phyloP scores from a whole-genome alignment of 2,113 vertebrate genomes.

The Stomatorhinus ivindoensis region DNA sequence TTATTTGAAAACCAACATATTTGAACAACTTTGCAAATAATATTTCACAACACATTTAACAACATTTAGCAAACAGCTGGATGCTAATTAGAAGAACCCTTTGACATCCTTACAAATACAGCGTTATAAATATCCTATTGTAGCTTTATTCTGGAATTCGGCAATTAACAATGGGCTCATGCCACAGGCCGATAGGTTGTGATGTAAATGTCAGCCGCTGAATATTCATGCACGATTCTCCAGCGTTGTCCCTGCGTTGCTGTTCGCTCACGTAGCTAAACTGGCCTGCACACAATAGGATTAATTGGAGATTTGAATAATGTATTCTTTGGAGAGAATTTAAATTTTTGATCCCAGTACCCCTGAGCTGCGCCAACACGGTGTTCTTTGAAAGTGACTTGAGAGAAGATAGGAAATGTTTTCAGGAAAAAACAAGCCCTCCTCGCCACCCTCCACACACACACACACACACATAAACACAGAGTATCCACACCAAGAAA shows the following conservation, averaged over 20 bases:
- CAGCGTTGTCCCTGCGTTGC: conserved; percentile 15
- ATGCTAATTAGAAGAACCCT: conserved; percentile 13
- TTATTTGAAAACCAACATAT: neutral
- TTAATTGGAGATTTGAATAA: conserved; percentile 46
- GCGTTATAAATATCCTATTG: neutral
- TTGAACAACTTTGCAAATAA: neutral
- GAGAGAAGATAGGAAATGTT: neutral
- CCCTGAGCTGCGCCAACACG: neutral
- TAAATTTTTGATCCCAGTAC: conserved; percentile 22
- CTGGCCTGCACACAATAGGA: conserved; percentile 34
- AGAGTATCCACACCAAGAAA: neutral
- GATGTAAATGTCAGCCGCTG: conserved; percentile 56
- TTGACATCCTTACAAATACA: neutral
- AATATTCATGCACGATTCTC: conserved; percentile 49
- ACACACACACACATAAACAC: neutral
- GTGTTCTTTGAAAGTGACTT: conserved; percentile 1
- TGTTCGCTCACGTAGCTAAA: conserved; percentile 13
- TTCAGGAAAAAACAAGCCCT: neutral
- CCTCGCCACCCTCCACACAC: neutral
- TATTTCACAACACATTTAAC: neutral
- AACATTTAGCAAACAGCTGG: neutral
- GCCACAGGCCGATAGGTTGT: neutral
- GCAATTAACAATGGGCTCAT: conserved; percentile 10
- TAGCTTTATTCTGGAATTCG: conserved; percentile 5
- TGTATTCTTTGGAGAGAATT: conserved; percentile 38